These are phyloP conservation scores for Dendrolimus pini DNA, from an alignment of 2,888 invertebrate genomes.

Conservation along the genomic window DNA sequence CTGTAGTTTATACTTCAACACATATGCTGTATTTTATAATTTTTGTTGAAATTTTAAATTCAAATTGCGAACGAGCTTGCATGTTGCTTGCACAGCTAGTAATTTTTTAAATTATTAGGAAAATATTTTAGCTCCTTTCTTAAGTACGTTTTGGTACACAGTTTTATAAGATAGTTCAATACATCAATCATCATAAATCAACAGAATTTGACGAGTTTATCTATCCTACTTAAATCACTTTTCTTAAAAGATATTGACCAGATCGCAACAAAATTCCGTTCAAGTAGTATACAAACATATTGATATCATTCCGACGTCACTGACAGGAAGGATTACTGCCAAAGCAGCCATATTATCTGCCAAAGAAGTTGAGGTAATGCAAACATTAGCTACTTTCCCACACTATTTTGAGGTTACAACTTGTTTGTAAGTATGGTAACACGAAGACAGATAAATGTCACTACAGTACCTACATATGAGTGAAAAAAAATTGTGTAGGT, in stretches of 20 bases:
- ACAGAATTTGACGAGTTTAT: background rate
- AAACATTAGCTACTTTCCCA: background rate
- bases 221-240: background rate
- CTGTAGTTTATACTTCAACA: no score
- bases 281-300: background rate
- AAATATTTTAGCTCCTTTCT: no score
- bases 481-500: no score
- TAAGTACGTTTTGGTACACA: no score
- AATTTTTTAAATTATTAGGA: no score
- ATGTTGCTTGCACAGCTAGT: no score
- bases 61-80: no score
- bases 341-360: background rate
- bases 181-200: background rate
- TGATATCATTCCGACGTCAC: background rate
- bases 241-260: background rate
- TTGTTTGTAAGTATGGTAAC: no score
- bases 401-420: background rate
- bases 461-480: no score
- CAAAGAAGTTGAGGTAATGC: background rate
- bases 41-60: no score
- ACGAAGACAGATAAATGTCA: no score
- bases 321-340: background rate
- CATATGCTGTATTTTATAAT: no score
- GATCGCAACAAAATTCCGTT: background rate
- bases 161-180: background rate